Conservation (phyloP, 2,888 invertebrate species). For the Lampropteryx suffumata region DNA sequence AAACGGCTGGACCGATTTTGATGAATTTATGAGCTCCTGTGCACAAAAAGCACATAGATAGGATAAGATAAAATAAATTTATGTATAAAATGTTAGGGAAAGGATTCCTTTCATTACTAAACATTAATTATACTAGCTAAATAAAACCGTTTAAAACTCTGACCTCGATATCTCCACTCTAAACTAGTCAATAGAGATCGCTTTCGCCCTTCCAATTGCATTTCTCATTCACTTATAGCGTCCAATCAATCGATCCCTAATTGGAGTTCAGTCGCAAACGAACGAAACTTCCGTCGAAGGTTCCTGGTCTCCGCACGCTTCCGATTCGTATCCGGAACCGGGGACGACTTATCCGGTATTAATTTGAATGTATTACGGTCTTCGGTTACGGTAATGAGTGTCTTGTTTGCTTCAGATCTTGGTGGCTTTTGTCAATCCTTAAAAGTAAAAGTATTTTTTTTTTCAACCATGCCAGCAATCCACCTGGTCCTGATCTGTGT, state of each 20-base stretch:
- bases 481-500: too few relatives aligned
- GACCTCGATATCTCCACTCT: background rate
- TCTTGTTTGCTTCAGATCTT: slow-evolving; percentile 1
- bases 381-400: slow-evolving; percentile 6
- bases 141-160: background rate
- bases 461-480: too few relatives aligned
- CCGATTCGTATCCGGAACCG: slow-evolving; percentile 59
- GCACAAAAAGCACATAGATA: too few relatives aligned
- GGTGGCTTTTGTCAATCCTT: too few relatives aligned
- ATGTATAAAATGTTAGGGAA: too few relatives aligned
- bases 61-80: too few relatives aligned
- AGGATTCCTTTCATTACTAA: too few relatives aligned
- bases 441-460: too few relatives aligned
- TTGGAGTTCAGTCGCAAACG: slow-evolving; percentile 48
- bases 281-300: slow-evolving; percentile 65
- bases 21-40: too few relatives aligned
- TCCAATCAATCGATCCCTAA: slow-evolving; percentile 36
- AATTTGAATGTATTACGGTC: slow-evolving; percentile 16
- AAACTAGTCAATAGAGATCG: slow-evolving; percentile 3
- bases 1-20: too few relatives aligned
- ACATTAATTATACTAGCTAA: too few relatives aligned
- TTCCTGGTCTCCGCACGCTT: slow-evolving; percentile 64
- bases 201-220: slow-evolving; percentile 19
- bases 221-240: slow-evolving; percentile 25
- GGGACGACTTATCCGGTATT: slow-evolving; percentile 57